Conservation (phyloP, 2,113 vertebrate species). For the Athene cunicularia region DNA sequence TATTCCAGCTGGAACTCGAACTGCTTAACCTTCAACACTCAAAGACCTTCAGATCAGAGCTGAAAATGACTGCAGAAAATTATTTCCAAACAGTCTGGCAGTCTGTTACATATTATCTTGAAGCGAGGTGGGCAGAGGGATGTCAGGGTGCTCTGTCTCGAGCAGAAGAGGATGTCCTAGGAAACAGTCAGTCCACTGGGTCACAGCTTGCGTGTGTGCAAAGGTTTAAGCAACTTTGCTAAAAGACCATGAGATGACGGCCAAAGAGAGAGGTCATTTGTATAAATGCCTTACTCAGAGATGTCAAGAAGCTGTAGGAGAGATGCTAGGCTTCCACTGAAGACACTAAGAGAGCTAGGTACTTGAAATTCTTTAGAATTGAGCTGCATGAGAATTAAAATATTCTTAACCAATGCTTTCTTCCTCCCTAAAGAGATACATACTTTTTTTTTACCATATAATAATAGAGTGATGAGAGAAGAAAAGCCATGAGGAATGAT, state of each 20-base stretch:
- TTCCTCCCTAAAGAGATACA: neutral
- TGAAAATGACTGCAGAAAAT: neutral
- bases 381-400: neutral
- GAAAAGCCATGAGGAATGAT: neutral
- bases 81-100: neutral
- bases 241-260: neutral
- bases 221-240: neutral
- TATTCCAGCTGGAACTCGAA: neutral
- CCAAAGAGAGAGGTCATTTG: neutral
- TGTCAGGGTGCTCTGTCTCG: neutral
- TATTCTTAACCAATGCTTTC: neutral
- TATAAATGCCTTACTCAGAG: neutral
- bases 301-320: neutral
- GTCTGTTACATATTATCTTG: neutral
- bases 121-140: neutral
- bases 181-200: neutral
- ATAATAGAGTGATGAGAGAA: neutral
- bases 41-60: neutral
- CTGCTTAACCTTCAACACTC: neutral
- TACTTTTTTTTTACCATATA: neutral
- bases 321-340: neutral
- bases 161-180: neutral
- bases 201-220: fast-evolving
- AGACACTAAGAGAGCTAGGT: neutral
- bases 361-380: neutral